A percentile compares a stretch with the other conserved stretches of the same genome.
These are phyloP conservation scores for Agrochola lota DNA, from an alignment of 2,888 invertebrate genomes.

Conservation along the genomic window DNA sequence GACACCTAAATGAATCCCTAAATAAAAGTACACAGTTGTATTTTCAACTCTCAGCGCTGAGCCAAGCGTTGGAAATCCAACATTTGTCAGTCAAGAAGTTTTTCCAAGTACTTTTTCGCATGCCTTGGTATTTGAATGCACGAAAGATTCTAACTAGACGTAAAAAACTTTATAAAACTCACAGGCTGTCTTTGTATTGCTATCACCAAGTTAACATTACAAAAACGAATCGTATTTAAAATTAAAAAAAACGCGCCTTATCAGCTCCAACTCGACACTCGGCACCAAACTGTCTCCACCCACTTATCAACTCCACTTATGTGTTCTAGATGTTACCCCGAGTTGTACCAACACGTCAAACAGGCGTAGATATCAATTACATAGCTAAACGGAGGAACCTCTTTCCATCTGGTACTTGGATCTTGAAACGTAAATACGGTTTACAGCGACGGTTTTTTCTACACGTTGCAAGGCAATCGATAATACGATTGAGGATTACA, in stretches of 20 bases:
- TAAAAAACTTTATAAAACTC: not conserved
- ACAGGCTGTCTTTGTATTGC: not conserved
- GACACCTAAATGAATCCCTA: no score
- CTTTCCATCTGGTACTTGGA: constrained; percentile 38
- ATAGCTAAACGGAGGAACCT: constrained; percentile 41
- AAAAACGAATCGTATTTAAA: constrained; percentile 9
- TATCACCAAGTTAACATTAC: not conserved
- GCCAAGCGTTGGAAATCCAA: no score
- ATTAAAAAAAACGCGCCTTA: not conserved
- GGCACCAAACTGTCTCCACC: constrained; percentile 52
- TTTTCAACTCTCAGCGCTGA: no score
- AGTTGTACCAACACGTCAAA: constrained; percentile 43
- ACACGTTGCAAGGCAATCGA: not conserved
- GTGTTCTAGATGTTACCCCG: constrained; percentile 42
- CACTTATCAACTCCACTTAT: constrained; percentile 12
- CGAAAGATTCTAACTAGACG: no score
- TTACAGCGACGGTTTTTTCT: constrained; percentile 17
- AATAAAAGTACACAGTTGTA: no score
- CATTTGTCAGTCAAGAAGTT: not conserved
- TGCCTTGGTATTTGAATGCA: not conserved
- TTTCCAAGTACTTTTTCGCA: not conserved
- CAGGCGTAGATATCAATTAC: constrained; percentile 52
- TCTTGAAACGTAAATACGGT: constrained; percentile 48
- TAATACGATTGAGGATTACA: not conserved
- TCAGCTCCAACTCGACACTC: constrained; percentile 13